These are phyloP conservation scores for Phyllotreta striolata DNA, from an alignment of 2,888 invertebrate species.

Conservation along the genomic window DNA sequence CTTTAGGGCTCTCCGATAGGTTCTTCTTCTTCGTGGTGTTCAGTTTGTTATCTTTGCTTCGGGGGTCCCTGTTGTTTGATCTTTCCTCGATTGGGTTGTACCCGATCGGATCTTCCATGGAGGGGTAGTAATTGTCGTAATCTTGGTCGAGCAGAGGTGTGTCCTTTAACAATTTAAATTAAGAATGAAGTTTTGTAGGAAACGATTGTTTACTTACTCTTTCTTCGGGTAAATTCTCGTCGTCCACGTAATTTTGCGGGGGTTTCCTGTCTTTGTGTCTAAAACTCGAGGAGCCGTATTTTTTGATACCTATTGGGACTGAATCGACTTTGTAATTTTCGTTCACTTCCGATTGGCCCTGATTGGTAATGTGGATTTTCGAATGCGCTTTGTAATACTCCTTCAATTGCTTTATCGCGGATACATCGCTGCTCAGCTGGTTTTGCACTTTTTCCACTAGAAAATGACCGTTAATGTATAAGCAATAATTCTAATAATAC, in stretches of 20 bases:
- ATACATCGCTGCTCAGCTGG: conserved; percentile 55
- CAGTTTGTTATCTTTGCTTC: conserved; percentile 52
- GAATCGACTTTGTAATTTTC: conserved; percentile 48
- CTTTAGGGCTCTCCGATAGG: conserved; percentile 50
- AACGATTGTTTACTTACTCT: conserved; percentile 26
- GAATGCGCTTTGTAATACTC: conserved; percentile 55
- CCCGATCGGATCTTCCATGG: conserved; percentile 48
- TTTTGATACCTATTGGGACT: conserved; percentile 48
- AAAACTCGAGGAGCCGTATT: conserved; percentile 55
- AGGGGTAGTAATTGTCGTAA: conserved; percentile 44
- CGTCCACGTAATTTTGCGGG: conserved; percentile 50
- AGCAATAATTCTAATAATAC: neutral
- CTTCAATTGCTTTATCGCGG: conserved; percentile 52
- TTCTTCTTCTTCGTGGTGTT: conserved; percentile 51
- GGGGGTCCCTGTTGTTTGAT: conserved; percentile 51
- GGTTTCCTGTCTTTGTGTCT: conserved; percentile 55
- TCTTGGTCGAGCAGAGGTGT: conserved; percentile 44
- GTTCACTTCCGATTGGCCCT: conserved; percentile 50
- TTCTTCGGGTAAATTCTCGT: conserved; percentile 30
- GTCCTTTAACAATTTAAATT: conserved; percentile 36
- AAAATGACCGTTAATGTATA: conserved; percentile 4
- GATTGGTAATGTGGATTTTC: conserved; percentile 41
- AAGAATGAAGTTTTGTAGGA: neutral
- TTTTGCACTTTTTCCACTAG: conserved; percentile 48
- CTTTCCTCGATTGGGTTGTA: conserved; percentile 41